phyloP scores from a whole-genome alignment of 2,888 invertebrate species.

The Drosophila differens region DNA sequence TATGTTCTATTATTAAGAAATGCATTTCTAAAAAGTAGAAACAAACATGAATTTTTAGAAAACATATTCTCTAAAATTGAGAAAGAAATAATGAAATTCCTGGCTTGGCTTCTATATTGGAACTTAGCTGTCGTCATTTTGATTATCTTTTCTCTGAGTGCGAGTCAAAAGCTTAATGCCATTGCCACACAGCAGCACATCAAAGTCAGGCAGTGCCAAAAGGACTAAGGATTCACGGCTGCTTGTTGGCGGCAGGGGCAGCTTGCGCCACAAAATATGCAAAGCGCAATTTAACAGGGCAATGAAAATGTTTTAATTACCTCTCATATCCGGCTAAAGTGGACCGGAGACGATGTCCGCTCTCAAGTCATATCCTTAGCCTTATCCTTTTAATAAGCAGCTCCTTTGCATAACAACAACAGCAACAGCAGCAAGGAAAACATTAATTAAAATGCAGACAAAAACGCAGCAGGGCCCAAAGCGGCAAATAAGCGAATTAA shows the following conservation, averaged over 20 bases:
- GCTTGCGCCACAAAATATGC: constrained; percentile 67
- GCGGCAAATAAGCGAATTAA: constrained; percentile 83
- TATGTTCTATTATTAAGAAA: background rate
- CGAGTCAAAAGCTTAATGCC: constrained; percentile 55
- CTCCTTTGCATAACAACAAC: constrained; percentile 69
- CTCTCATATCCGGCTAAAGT: constrained; percentile 68
- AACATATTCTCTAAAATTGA: background rate
- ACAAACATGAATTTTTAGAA: background rate
- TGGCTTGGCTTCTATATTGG: background rate
- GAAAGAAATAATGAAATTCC: background rate
- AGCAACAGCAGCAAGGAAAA: constrained; percentile 54
- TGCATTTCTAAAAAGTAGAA: background rate
- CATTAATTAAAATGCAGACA: constrained; percentile 80
- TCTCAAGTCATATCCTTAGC: constrained; percentile 66
- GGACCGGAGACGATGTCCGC: constrained; percentile 31
- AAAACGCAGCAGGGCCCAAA: constrained; percentile 43
- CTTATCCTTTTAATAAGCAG: constrained; percentile 75
- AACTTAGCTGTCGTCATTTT: background rate
- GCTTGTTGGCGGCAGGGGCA: background rate
- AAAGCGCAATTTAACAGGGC: constrained; percentile 72
- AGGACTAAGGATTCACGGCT: constrained; percentile 1
- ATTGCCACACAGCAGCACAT: constrained; percentile 43
- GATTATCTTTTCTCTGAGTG: background rate
- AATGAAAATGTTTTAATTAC: constrained; percentile 76
- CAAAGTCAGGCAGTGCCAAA: constrained; percentile 38